These are phyloP conservation scores for Sycobia sp. DNA, from an alignment of 1,140 invertebrate genomes.

Conservation along the genomic window DNA sequence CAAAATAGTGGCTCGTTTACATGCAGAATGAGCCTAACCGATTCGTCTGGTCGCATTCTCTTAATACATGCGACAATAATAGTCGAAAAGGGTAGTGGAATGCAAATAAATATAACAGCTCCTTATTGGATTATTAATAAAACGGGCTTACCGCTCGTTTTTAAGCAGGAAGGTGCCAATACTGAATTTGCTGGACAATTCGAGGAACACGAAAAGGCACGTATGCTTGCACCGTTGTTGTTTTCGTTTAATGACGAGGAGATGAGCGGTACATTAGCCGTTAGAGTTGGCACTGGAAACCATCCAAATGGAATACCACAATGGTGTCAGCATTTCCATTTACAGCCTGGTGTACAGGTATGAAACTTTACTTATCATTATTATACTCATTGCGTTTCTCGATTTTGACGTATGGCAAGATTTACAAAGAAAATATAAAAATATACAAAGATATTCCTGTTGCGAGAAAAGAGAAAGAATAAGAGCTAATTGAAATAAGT, in stretches of 20 bases:
- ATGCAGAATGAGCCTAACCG: constrained; percentile 68
- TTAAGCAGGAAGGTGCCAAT: constrained; percentile 84
- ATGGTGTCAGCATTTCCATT: constrained; percentile 83
- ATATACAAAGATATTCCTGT: no score
- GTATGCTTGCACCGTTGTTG: constrained; percentile 89
- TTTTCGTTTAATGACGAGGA: constrained; percentile 93
- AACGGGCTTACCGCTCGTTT: constrained; percentile 92
- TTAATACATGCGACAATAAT: constrained; percentile 72
- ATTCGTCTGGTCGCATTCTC: constrained; percentile 73
- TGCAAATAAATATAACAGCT: constrained; percentile 79
- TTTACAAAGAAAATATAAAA: no score
- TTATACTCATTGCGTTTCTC: no score
- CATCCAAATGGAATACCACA: constrained; percentile 70
- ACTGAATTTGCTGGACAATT: constrained; percentile 89
- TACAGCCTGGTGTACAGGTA: constrained; percentile 78
- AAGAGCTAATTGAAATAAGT: no score
- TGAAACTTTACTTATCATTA: no score
- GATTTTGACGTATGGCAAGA: no score
- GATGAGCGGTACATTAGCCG: constrained; percentile 65
- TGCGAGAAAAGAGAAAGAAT: no score
- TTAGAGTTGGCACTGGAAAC: constrained; percentile 75
- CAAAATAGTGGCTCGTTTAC: constrained; percentile 60
- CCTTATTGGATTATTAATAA: constrained; percentile 97
- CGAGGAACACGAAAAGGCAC: constrained; percentile 90
- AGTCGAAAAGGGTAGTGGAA: constrained; percentile 58